These are phyloP conservation scores for Stegana nigrithorax DNA, from an alignment of 2,888 invertebrate species.

Conservation along the genomic window DNA sequence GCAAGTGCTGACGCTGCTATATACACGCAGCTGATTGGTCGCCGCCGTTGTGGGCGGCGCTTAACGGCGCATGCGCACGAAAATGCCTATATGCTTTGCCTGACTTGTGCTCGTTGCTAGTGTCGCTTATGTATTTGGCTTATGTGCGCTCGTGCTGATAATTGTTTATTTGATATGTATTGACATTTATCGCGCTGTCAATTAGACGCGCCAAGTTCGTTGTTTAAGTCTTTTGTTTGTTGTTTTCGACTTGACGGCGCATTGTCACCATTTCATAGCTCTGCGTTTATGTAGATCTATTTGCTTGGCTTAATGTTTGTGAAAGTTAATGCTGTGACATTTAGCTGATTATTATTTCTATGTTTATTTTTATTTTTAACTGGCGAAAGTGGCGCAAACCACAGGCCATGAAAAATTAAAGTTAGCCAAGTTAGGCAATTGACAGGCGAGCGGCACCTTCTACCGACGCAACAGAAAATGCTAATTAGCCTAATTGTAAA, in stretches of 20 bases:
- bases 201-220: conserved; percentile 41
- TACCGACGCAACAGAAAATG: background rate
- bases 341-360: too few relatives aligned
- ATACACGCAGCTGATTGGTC: conserved; percentile 18
- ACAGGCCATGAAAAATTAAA: too few relatives aligned
- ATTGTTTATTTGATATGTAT: conserved; percentile 37
- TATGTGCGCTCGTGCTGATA: background rate
- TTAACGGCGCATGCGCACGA: conserved; percentile 16
- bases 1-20: background rate
- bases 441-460: background rate
- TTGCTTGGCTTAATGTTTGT: background rate
- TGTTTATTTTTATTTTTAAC: too few relatives aligned
- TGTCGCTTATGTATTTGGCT: background rate
- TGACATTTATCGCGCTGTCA: conserved; percentile 40
- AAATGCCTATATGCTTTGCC: too few relatives aligned
- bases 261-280: background rate
- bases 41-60: conserved; percentile 20
- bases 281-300: background rate
- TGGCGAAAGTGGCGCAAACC: too few relatives aligned
- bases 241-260: conserved; percentile 14
- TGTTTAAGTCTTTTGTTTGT: conserved; percentile 56
- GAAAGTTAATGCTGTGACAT: too few relatives aligned
- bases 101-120: background rate
- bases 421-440: too few relatives aligned
- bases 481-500: conserved; percentile 26